A percentile compares a stretch with the other conserved stretches of the same genome.
These are phyloP conservation scores for Alauda arvensis DNA, from an alignment of 2,797 vertebrate genomes.

Conservation along the genomic window DNA sequence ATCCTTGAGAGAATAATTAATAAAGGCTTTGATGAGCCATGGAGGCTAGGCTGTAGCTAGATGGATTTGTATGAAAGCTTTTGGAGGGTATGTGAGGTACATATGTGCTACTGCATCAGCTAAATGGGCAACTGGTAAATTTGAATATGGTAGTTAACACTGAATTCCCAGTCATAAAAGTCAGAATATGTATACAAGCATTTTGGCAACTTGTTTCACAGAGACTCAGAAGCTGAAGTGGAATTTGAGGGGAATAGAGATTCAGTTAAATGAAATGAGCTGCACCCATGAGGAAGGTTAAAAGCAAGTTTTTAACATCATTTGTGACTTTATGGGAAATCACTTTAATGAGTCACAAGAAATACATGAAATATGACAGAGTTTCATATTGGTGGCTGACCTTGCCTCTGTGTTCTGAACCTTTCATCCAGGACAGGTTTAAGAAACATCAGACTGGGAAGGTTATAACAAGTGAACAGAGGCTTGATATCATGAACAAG, in stretches of 20 bases:
- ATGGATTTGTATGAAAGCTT: accelerated
- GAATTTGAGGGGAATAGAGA: neutral
- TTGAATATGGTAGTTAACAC: neutral
- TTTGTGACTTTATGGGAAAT: conserved; percentile 30
- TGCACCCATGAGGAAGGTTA: conserved; percentile 5
- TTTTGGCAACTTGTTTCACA: conserved; percentile 9
- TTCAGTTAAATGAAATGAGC: neutral
- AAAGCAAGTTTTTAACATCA: neutral
- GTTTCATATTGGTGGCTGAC: neutral
- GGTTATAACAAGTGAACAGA: neutral
- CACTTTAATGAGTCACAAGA: conserved; percentile 12
- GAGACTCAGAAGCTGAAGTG: neutral
- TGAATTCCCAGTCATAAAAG: neutral
- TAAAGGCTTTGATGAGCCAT: neutral
- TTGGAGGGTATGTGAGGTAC: neutral
- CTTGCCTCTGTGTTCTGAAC: neutral
- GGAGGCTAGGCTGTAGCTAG: neutral
- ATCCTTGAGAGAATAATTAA: neutral
- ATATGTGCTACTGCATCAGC: neutral
- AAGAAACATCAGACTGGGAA: neutral
- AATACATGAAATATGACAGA: neutral
- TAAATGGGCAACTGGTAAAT: neutral
- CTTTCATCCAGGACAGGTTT: neutral
- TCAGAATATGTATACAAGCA: neutral
- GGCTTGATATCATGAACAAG: neutral